These are phyloP conservation scores for Acipenser ruthenus DNA, from an alignment of 2,797 vertebrate genomes.

Conservation along the genomic window DNA sequence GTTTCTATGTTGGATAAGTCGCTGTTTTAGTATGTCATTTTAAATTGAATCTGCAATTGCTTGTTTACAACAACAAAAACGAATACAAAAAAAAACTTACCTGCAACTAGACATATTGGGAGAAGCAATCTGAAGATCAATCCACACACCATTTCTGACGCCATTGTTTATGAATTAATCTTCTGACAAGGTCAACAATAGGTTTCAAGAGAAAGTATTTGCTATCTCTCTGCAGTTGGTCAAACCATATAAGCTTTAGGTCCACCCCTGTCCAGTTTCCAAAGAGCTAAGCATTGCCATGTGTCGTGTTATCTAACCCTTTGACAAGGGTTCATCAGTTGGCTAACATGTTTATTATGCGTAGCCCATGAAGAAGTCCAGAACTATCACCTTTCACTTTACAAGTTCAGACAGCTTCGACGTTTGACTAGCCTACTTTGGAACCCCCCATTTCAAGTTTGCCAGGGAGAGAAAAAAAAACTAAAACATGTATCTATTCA, in stretches of 20 bases:
- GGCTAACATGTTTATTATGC: slow-evolving; percentile 11
- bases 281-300: slow-evolving; percentile 42
- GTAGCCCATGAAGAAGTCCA: slow-evolving; percentile 6
- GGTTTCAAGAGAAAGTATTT: slow-evolving; percentile 27
- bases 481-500: too few relatives aligned
- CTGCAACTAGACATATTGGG: slow-evolving; percentile 81
- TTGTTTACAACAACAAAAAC: too few relatives aligned
- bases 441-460: slow-evolving; percentile 26
- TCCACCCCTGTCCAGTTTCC: slow-evolving; percentile 45
- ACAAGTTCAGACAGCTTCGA: slow-evolving; percentile 25
- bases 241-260: slow-evolving; percentile 38
- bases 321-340: slow-evolving; percentile 24
- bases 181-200: slow-evolving; percentile 32
- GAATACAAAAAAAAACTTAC: slow-evolving; percentile 52
- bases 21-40: too few relatives aligned
- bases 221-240: slow-evolving; percentile 15
- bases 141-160: slow-evolving; percentile 88
- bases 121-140: slow-evolving; percentile 88
- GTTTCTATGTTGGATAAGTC: too few relatives aligned
- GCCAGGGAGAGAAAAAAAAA: too few relatives aligned
- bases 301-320: slow-evolving; percentile 20
- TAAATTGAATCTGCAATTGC: too few relatives aligned
- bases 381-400: slow-evolving; percentile 11
- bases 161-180: slow-evolving; percentile 59
- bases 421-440: slow-evolving; percentile 22